These are phyloP conservation scores for Drosophila atroscutellata DNA, from an alignment of 2,888 invertebrate genomes.

Conservation along the genomic window DNA sequence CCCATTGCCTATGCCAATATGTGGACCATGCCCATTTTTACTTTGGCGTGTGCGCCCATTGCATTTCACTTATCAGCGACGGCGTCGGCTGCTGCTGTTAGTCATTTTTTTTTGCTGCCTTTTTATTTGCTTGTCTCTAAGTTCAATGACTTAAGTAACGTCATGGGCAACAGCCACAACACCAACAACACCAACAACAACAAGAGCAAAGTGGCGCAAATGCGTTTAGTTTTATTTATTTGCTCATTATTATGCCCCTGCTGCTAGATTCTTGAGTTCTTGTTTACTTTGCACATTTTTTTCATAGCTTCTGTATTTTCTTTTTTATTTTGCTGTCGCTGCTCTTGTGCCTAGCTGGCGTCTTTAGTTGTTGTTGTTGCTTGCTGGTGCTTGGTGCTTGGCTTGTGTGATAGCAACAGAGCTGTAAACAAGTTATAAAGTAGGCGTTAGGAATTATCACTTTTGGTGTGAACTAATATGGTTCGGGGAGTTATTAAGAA, in stretches of 20 bases:
- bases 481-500: conserved; percentile 1
- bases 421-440: conserved; percentile 71
- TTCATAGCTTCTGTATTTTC: conserved; percentile 38
- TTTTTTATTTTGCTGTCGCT: conserved; percentile 18
- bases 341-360: conserved; percentile 27
- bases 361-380: conserved; percentile 28
- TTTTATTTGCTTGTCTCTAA: conserved; percentile 73
- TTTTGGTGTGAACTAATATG: conserved; percentile 30
- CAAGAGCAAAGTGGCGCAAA: conserved; percentile 76
- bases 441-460: conserved; percentile 68
- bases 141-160: conserved; percentile 83
- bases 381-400: conserved; percentile 47
- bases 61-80: conserved; percentile 75
- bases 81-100: conserved; percentile 25
- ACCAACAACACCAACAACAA: conserved; percentile 44
- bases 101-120: conserved; percentile 47
- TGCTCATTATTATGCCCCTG: conserved; percentile 76
- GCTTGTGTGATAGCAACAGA: conserved; percentile 71
- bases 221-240: conserved; percentile 80
- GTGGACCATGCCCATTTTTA: conserved; percentile 51
- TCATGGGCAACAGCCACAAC: conserved; percentile 75
- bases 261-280: conserved; percentile 64
- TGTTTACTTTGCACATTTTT: conserved; percentile 76
- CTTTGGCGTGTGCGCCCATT: conserved; percentile 62
- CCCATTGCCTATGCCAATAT: conserved; percentile 62